These are phyloP conservation scores for Plutomurus gul DNA, from an alignment of 1,140 invertebrate genomes.

Conservation along the genomic window DNA sequence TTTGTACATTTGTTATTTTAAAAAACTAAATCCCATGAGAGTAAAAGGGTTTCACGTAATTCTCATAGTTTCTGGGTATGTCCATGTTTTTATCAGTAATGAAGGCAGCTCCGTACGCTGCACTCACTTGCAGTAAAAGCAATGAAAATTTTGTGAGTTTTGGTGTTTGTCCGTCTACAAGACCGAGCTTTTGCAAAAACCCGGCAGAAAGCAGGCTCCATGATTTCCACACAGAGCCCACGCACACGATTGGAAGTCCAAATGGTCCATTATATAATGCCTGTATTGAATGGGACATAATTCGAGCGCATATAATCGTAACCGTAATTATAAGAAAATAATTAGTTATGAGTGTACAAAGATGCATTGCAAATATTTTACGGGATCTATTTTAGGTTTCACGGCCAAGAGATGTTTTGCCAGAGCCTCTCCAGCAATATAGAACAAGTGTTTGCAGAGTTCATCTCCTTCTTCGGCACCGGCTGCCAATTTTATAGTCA, in stretches of 20 bases:
- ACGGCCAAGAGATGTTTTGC: slow-evolving; percentile 76
- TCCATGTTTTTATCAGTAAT: slow-evolving; percentile 57
- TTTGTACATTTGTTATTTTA: background rate
- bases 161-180: background rate
- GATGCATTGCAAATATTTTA: too few relatives aligned
- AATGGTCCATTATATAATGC: slow-evolving; percentile 63
- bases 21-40: background rate
- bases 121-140: slow-evolving; percentile 66
- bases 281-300: slow-evolving; percentile 54
- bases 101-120: slow-evolving; percentile 75
- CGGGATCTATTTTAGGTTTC: slow-evolving; percentile 70
- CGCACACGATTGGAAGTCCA: slow-evolving; percentile 82
- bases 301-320: background rate
- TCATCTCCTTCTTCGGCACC: slow-evolving; percentile 73
- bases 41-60: slow-evolving; percentile 17
- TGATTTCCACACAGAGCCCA: slow-evolving; percentile 95
- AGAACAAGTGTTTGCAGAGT: slow-evolving; percentile 74
- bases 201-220: slow-evolving; percentile 80
- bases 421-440: slow-evolving; percentile 74
- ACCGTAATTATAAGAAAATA: background rate
- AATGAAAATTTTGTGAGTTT: slow-evolving; percentile 67
- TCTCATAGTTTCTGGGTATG: slow-evolving; percentile 25
- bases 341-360: background rate
- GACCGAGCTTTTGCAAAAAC: slow-evolving; percentile 64
- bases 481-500: slow-evolving; percentile 74